Conservation (phyloP, 2,797 vertebrate genomes). For the Coregonus sp. region DNA sequence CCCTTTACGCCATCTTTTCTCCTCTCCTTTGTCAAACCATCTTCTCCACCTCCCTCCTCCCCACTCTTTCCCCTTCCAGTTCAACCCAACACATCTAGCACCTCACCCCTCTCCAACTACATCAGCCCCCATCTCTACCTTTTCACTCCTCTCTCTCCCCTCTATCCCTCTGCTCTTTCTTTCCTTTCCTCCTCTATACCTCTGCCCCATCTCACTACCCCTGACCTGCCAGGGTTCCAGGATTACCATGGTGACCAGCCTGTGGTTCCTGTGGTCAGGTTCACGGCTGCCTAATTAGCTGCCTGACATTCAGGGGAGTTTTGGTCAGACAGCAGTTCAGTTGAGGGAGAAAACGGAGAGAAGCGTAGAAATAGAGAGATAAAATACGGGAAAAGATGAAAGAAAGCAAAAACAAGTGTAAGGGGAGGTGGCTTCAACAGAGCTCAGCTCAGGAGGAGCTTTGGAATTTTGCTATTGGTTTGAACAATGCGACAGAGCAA, state of each 20-base stretch:
- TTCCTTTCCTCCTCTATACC: not conserved
- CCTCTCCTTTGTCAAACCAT: not conserved
- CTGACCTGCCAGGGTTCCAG: not conserved
- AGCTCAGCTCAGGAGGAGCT: slow-evolving; percentile 4
- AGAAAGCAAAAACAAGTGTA: slow-evolving; percentile 3
- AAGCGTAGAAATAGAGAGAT: slow-evolving; percentile 37
- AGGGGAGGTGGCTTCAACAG: slow-evolving; percentile 39
- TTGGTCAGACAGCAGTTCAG: slow-evolving; percentile 47
- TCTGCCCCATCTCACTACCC: not conserved
- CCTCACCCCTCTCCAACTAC: not conserved
- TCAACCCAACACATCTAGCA: not conserved
- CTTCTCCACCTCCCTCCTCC: not conserved
- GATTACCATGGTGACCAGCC: slow-evolving; percentile 5
- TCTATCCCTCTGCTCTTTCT: not conserved
- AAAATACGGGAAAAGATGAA: slow-evolving; percentile 49
- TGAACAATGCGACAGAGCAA: slow-evolving; percentile 9
- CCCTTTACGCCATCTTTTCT: not conserved
- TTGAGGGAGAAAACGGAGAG: slow-evolving; percentile 37
- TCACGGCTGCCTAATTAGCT: slow-evolving; percentile 43
- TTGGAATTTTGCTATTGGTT: slow-evolving; percentile 14
- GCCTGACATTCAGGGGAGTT: slow-evolving; percentile 34
- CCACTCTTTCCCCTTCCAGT: not conserved
- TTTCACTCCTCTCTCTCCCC: slow-evolving; percentile 2
- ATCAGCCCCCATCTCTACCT: slow-evolving; percentile 8
- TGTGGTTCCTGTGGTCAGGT: slow-evolving; percentile 13